Base-by-base conservation (phyloP, 2,113 vertebrate genomes). In the Laticauda colubrina region DNA sequence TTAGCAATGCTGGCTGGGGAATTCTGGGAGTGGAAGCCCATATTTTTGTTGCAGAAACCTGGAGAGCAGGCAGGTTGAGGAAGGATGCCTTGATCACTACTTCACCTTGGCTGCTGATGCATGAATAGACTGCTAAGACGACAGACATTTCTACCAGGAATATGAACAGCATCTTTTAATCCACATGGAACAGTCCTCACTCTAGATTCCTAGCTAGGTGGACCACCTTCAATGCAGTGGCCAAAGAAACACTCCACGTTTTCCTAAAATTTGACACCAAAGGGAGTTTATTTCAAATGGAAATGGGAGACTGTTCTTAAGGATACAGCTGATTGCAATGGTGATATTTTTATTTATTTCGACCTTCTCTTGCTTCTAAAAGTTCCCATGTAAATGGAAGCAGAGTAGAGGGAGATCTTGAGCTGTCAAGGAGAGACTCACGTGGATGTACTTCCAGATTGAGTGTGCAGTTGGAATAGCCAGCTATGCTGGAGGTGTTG, bases 361-460 rank as follows among this genome's bases (percentile, higher is more conserved):
- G 6, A 8, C 75, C 75, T 75, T 75, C 69, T 75, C n/a, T 75
- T 39, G n/a, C 69, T 81, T 18, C 7, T 81, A 43, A 43, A 15
- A 8, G 15, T 39, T 21, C 75, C 15, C 75, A 9, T 8, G 18
- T 4, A 81, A 81, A 20, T 21, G 23, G 53, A 88, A 43, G 34
- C 18, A 57, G 54, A 11, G n/a, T 20, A 23, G 20, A 15, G 1
- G 15, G 18, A 59, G 56, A 34, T 0, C 3, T 5, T 34, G 18
- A 8, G 5, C 29, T 53, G 14, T 39, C 14, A 34, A 69, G 7
- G 0, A 3, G 23, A 4, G 92, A 98, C 98, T 75, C 97, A 99
- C 98, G 96, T 94, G 96, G 96, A 94, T 96, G 95, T 92, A 99
- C 97, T 45, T 98, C 98, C 97, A 99, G 96, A 92, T 97, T 97